Base-by-base conservation (phyloP, 2,797 vertebrate genomes). In the Euthynnus affinis region DNA sequence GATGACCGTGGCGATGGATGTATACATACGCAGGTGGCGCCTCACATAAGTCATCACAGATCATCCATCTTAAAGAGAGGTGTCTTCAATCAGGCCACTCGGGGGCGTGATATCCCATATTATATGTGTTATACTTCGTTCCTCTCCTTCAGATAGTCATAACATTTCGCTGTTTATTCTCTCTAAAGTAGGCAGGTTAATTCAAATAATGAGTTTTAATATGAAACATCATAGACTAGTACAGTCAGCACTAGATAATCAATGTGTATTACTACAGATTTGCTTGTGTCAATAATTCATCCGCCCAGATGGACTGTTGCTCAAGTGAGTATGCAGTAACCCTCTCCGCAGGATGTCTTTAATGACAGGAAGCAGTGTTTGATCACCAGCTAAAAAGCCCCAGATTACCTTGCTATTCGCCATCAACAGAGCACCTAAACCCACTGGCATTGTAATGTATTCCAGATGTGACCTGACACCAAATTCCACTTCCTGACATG, bases 301-400 rank as follows among this genome's bases (percentile, higher is more conserved):
- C 58, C 6, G 23, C 17, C 22, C 7, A 64, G 23, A 77, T 60
- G 27, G 65, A 61, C 71, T 0, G 42, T 40, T 69, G 56, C 68
- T 87, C 23, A 29, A 13, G 72, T 44, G 9, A 53, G 51, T 42
- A 23, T 69, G 66, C 65, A 64, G 69, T 61, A 67, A 63, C 17
- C 22, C 10, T 78, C 60, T 67, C 68, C 78, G 25, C 58, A 75
- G 37, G 75, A 72, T 27, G 60, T 34, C 29, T 85, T 86, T 86
- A 78, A 87, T 62, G 76, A 80, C 81, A 90, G 84, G 87, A 90
- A 89, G 78, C 59, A 63, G 59, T 2, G 9, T 85, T 53, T 60
- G 52, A 77, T 75, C 61, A 60, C 29, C 23, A 78, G 63, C 7
- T 14, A 53, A 70, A 80, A 65, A 69, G 40, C 15, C 10, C 10